Evolutionary conservation across 2,113 vertebrate genomes (phyloP).

Genomic region (Hymenochirus boettgeri): DNA sequence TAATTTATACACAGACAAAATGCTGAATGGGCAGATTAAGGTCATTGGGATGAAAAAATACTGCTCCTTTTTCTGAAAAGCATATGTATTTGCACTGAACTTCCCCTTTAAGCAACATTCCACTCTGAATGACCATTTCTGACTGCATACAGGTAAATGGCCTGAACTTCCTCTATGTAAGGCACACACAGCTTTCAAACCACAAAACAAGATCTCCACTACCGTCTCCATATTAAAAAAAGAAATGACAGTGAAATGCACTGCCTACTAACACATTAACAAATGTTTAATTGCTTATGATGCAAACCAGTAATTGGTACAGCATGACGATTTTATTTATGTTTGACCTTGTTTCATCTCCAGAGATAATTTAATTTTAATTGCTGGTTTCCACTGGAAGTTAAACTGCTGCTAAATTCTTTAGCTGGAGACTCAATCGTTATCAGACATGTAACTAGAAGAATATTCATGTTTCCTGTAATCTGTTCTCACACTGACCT

Average conservation of each 20-base stretch:
- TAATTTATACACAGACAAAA: too few species aligned
- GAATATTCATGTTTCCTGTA: not conserved
- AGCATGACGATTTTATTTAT: slow-evolving; percentile 7
- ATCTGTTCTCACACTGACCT: not conserved
- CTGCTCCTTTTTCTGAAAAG: too few species aligned
- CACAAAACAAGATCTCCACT: too few species aligned
- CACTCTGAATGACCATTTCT: too few species aligned
- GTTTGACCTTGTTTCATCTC: slow-evolving; percentile 21
- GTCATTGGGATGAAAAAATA: too few species aligned
- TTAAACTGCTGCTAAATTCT: slow-evolving; percentile 9
- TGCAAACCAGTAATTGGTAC: not conserved
- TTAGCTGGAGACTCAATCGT: not conserved
- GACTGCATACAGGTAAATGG: too few species aligned
- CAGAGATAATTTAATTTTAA: slow-evolving; percentile 21
- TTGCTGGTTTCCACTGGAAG: slow-evolving; percentile 17
- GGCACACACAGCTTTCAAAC: too few species aligned
- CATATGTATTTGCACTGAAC: too few species aligned
- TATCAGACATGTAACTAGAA: not conserved
- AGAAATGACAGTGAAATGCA: not conserved
- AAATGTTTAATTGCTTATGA: not conserved
- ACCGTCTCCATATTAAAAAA: too few species aligned
- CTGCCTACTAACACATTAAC: not conserved
- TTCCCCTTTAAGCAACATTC: too few species aligned
- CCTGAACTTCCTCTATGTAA: too few species aligned
- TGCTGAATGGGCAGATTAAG: too few species aligned